Percentiles rank a stretch among this genome's conserved stretches.
These are phyloP conservation scores for Crossocerus cetratus DNA, from an alignment of 2,888 invertebrate species.

Conservation along the genomic window DNA sequence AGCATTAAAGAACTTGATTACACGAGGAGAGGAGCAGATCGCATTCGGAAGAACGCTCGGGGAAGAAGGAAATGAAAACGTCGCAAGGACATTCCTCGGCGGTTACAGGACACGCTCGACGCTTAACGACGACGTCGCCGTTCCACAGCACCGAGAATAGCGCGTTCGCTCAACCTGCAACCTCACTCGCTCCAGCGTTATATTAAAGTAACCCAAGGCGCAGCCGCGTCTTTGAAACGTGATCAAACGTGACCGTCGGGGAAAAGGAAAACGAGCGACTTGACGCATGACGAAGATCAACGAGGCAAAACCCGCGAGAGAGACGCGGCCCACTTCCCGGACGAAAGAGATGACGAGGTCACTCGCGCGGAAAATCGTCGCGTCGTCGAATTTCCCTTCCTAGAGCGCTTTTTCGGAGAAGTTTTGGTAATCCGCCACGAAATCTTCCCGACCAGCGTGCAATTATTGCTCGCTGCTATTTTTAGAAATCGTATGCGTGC, in stretches of 20 bases:
- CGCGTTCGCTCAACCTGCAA: slow-evolving; percentile 19
- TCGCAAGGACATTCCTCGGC: slow-evolving; percentile 7
- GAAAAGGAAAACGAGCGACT: slow-evolving; percentile 42
- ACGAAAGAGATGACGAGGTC: neutral
- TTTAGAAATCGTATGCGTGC: neutral
- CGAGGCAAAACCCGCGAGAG: slow-evolving; percentile 34
- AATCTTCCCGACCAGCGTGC: neutral
- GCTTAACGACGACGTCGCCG: slow-evolving; percentile 18
- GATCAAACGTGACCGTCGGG: slow-evolving; percentile 60
- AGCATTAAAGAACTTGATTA: slow-evolving; percentile 35
- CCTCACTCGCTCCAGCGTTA: slow-evolving; percentile 28
- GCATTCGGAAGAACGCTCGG: slow-evolving; percentile 12
- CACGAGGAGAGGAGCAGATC: slow-evolving; percentile 17
- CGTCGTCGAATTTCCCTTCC: neutral
- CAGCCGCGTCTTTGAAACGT: slow-evolving; percentile 57
- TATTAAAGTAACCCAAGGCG: slow-evolving; percentile 49
- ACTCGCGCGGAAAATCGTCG: slow-evolving; percentile 6
- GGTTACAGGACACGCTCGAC: slow-evolving; percentile 23
- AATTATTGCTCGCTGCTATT: neutral
- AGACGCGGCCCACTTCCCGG: neutral
- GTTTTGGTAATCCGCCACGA: neutral
- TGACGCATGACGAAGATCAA: slow-evolving; percentile 60
- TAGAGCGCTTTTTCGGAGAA: neutral
- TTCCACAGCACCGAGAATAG: slow-evolving; percentile 38
- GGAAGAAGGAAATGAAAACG: slow-evolving; percentile 24